These are phyloP conservation scores for Drosophila sproati DNA, from an alignment of 1,140 invertebrate genomes.

Conservation along the genomic window DNA sequence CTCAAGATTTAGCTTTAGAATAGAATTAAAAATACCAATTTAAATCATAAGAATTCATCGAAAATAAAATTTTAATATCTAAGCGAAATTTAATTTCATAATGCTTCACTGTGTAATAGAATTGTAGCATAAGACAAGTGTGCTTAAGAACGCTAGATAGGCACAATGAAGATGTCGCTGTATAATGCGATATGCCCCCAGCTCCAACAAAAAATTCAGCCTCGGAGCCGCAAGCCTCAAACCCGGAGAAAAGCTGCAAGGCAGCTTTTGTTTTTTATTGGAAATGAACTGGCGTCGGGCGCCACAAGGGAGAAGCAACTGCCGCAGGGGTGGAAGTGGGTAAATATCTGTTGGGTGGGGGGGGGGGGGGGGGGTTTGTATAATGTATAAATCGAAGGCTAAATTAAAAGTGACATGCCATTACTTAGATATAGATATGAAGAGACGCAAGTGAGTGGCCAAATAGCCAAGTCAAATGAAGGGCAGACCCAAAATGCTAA, in stretches of 20 bases:
- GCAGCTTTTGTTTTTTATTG: conserved; percentile 55
- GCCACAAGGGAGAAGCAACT: conserved; percentile 24
- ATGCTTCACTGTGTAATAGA: conserved; percentile 23
- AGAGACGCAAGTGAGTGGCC: conserved; percentile 10
- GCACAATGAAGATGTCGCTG: conserved; percentile 60
- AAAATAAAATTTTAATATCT: not conserved
- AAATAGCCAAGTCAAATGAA: conserved; percentile 50
- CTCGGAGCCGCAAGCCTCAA: not conserved
- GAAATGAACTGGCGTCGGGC: conserved; percentile 45
- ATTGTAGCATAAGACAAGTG: conserved; percentile 37
- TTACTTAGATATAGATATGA: conserved; percentile 72
- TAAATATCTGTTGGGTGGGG: too few species aligned
- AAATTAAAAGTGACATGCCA: conserved; percentile 82
- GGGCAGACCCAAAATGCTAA: conserved; percentile 36
- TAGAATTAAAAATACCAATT: not conserved
- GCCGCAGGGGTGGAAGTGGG: not conserved
- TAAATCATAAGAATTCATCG: not conserved
- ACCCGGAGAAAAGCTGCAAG: not conserved
- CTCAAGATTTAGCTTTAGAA: too few species aligned
- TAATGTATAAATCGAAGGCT: conserved; percentile 66
- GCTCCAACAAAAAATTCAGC: not conserved
- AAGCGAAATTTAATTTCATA: not conserved
- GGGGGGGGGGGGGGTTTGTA: not conserved
- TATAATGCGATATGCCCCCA: conserved; percentile 17
- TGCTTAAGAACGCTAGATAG: conserved; percentile 57